These are phyloP conservation scores for Tragulus kanchil DNA, from an alignment of 2,113 vertebrate genomes.

Conservation along the genomic window DNA sequence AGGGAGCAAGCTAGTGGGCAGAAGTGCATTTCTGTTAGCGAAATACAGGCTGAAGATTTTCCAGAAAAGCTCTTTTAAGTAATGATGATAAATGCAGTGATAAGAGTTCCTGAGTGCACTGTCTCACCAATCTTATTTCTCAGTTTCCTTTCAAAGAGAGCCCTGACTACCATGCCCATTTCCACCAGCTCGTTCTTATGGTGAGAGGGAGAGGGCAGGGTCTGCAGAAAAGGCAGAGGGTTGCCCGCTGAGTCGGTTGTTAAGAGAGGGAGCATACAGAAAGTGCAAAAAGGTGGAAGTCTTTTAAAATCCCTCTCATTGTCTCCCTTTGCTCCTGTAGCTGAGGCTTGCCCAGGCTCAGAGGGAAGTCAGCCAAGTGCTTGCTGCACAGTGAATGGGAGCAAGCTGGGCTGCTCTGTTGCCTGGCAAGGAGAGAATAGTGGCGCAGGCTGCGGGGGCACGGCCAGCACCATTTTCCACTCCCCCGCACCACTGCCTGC, in stretches of 20 bases:
- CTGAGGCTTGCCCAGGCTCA: constrained; percentile 9
- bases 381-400: constrained; percentile 41
- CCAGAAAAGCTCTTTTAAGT: not conserved
- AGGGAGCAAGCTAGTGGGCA: not conserved
- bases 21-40: not conserved
- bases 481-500: not conserved
- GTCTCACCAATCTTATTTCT: not conserved
- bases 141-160: not conserved
- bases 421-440: constrained; percentile 51
- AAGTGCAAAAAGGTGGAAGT: constrained; percentile 20
- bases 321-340: constrained; percentile 39
- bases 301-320: constrained; percentile 58
- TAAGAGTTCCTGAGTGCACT: not conserved
- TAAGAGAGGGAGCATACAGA: not conserved
- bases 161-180: not conserved
- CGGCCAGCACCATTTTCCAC: not conserved
- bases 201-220: not conserved
- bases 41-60: not conserved
- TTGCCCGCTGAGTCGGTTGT: constrained; percentile 28
- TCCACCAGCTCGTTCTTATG: not conserved
- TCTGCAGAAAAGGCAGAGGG: not conserved
- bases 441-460: not conserved
- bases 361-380: constrained; percentile 66
- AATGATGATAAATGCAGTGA: not conserved
- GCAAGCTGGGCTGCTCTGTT: constrained; percentile 61